Evolutionary conservation across 2,888 invertebrate species (phyloP).

Genomic region (Dyspetes luteomarginatus): DNA sequence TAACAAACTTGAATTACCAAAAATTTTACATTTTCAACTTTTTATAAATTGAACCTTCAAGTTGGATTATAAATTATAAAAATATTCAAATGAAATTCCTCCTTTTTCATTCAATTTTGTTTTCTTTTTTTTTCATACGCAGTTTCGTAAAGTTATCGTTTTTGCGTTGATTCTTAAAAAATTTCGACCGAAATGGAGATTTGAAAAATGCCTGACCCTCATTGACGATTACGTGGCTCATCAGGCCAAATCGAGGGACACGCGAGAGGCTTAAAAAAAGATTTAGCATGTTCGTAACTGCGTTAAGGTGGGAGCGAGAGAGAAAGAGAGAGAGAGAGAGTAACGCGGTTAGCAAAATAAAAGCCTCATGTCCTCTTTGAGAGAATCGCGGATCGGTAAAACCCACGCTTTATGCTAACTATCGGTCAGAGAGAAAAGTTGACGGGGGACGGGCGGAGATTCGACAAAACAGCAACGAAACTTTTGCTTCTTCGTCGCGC

Average conservation of each 20-base stretch:
- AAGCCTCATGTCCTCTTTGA: constrained; percentile 24
- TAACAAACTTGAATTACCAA: background rate
- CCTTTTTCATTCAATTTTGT: constrained; percentile 47
- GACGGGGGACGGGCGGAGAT: background rate
- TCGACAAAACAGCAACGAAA: no score
- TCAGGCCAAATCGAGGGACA: constrained; percentile 10
- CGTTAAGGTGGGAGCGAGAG: no score
- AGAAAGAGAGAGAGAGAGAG: background rate
- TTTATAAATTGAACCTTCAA: no score
- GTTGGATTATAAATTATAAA: background rate
- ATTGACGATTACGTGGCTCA: background rate
- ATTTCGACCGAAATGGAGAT: background rate
- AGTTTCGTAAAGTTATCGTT: no score
- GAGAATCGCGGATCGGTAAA: constrained; percentile 58
- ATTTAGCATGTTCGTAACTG: background rate
- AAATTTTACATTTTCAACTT: no score
- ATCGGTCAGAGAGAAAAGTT: constrained; percentile 21
- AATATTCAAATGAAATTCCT: constrained; percentile 61
- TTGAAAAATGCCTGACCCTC: background rate
- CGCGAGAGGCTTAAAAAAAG: background rate
- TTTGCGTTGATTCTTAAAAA: no score
- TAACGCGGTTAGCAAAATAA: constrained; percentile 24
- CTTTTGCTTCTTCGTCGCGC: constrained; percentile 39
- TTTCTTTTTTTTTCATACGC: background rate
- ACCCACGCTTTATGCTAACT: constrained; percentile 69